Conservation (phyloP, 2,797 vertebrate species). For the Steatocranus sp. region DNA sequence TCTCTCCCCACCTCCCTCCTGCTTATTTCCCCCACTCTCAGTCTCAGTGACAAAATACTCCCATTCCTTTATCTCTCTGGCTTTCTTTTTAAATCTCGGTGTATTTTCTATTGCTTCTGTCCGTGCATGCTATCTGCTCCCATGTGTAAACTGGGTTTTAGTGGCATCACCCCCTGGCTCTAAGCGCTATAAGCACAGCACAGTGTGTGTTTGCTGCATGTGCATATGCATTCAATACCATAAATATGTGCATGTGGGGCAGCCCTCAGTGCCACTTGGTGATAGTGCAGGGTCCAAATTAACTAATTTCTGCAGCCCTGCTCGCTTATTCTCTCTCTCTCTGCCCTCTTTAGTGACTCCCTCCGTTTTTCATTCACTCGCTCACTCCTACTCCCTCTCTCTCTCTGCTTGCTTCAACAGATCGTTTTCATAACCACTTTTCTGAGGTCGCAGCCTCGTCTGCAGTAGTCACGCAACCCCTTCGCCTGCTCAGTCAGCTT, state of each 20-base stretch:
- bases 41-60: background rate
- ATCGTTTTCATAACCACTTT: slow-evolving; percentile 91
- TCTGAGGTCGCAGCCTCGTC: slow-evolving; percentile 87
- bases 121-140: background rate
- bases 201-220: background rate
- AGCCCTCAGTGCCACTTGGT: background rate
- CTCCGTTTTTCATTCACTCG: background rate
- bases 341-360: background rate
- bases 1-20: background rate
- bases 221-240: background rate
- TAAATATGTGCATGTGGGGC: background rate
- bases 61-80: background rate
- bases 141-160: background rate
- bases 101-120: slow-evolving; percentile 8
- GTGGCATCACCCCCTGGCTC: background rate
- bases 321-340: slow-evolving; percentile 48
- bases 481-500: slow-evolving; percentile 67
- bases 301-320: slow-evolving; percentile 76
- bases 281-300: slow-evolving; percentile 22
- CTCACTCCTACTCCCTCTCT: slow-evolving; percentile 7
- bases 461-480: slow-evolving; percentile 87
- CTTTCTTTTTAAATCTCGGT: background rate
- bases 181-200: background rate
- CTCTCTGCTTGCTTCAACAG: slow-evolving; percentile 64
- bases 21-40: background rate